These are phyloP conservation scores for Caenorhabditis virilis DNA, from an alignment of 2,888 invertebrate species.

Conservation along the genomic window DNA sequence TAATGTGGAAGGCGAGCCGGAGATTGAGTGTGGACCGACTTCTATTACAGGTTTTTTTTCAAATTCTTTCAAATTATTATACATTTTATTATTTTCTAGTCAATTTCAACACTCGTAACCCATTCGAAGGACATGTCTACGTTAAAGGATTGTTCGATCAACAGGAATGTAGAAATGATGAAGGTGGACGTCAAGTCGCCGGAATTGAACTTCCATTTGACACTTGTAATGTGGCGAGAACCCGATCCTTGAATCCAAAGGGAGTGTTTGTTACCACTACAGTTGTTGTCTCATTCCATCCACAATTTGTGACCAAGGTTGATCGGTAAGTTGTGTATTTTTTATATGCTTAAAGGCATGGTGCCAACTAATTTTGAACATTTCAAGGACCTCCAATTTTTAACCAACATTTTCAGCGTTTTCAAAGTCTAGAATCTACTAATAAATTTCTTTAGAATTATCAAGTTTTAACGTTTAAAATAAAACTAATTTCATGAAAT, in stretches of 20 bases:
- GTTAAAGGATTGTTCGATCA: slow-evolving; percentile 66
- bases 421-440: no score
- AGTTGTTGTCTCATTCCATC: slow-evolving; percentile 69
- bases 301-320: slow-evolving; percentile 67
- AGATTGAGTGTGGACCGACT: slow-evolving; percentile 68
- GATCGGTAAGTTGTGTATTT: slow-evolving; percentile 29
- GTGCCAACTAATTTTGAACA: no score
- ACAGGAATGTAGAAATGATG: slow-evolving; percentile 63
- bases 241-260: slow-evolving; percentile 67
- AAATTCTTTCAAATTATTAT: no score
- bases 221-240: slow-evolving; percentile 67
- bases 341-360: no score
- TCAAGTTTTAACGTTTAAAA: no score
- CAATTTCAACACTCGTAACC: slow-evolving; percentile 68
- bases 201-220: slow-evolving; percentile 68
- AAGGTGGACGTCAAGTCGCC: slow-evolving; percentile 64
- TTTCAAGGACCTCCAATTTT: no score
- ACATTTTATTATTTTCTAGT: slow-evolving; percentile 45
- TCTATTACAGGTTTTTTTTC: slow-evolving; percentile 64
- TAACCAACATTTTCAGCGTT: no score
- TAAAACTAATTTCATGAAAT: no score
- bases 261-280: slow-evolving; percentile 68
- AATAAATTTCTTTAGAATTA: no score
- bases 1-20: slow-evolving; percentile 68
- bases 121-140: slow-evolving; percentile 60